Evolutionary conservation across 64 coral and sea anemone species (phyloP).

Genomic region (Stichodactyla mertensii): DNA sequence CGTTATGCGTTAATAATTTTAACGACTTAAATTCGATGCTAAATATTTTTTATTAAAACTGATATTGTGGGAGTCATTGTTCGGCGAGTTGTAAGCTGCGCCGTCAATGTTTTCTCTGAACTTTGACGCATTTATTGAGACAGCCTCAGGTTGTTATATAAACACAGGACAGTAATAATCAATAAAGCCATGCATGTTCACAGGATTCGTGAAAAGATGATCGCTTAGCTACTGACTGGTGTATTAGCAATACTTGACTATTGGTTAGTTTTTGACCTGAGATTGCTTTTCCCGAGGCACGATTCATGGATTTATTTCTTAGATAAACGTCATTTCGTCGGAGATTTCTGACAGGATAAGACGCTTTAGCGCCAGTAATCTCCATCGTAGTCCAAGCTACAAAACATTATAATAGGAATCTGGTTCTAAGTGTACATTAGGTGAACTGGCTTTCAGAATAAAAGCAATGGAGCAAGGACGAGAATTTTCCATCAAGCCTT

Average conservation of each 20-base stretch:
- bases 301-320: not conserved
- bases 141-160: not conserved
- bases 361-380: constrained; percentile 3
- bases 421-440: not conserved
- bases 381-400: not conserved
- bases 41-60: not conserved
- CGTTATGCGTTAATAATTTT: not conserved
- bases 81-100: not conserved
- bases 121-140: not conserved
- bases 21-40: not conserved
- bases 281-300: not conserved
- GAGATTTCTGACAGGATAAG: not conserved
- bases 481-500: not conserved
- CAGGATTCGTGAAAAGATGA: not conserved
- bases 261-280: not conserved
- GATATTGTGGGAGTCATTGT: not conserved
- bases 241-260: not conserved
- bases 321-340: not conserved
- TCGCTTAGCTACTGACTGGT: not conserved
- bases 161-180: not conserved
- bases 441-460: not conserved
- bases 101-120: not conserved
- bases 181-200: not conserved
- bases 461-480: not conserved
- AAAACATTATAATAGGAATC: not conserved